These are phyloP conservation scores for Naso thynnoides DNA, from an alignment of 2,797 vertebrate species.

Conservation along the genomic window DNA sequence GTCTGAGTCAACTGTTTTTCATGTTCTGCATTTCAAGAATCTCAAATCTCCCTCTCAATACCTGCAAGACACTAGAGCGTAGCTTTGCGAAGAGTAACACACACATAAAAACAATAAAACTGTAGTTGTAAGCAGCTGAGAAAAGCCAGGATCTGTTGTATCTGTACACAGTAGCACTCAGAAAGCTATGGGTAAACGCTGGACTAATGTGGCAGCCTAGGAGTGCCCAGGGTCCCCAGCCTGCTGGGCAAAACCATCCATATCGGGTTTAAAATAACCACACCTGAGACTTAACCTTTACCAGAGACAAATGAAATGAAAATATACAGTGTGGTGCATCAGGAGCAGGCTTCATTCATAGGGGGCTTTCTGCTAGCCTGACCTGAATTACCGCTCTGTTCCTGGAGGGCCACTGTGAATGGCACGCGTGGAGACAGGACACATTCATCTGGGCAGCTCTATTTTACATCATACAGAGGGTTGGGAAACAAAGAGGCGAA, in stretches of 20 bases:
- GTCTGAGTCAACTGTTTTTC: slow-evolving; percentile 15
- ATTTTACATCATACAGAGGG: slow-evolving; percentile 78
- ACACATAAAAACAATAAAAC: slow-evolving; percentile 12
- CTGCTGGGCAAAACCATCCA: slow-evolving; percentile 87
- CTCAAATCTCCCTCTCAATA: slow-evolving; percentile 9
- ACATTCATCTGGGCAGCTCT: slow-evolving; percentile 85
- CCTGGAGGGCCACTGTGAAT: slow-evolving; percentile 84
- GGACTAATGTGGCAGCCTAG: slow-evolving; percentile 77
- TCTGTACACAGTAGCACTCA: slow-evolving; percentile 47
- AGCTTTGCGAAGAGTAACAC: slow-evolving; percentile 5
- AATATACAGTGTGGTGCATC: slow-evolving; percentile 83
- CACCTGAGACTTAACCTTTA: slow-evolving; percentile 90
- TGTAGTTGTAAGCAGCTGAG: background rate
- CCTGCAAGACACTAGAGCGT: background rate
- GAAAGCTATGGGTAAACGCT: slow-evolving; percentile 77
- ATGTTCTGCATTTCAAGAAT: slow-evolving; percentile 2
- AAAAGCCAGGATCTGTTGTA: slow-evolving; percentile 32
- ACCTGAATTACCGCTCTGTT: slow-evolving; percentile 87
- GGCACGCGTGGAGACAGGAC: slow-evolving; percentile 82
- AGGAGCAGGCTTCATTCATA: slow-evolving; percentile 85
- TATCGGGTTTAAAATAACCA: slow-evolving; percentile 90
- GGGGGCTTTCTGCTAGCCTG: slow-evolving; percentile 84
- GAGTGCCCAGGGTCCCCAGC: slow-evolving; percentile 82
- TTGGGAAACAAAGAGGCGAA: slow-evolving; percentile 72
- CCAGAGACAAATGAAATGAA: slow-evolving; percentile 88